Evolutionary conservation across 2,888 invertebrate species (phyloP), one percentile per base, ranked within the genome.

Genomic region (Euplexia lucipara): DNA sequence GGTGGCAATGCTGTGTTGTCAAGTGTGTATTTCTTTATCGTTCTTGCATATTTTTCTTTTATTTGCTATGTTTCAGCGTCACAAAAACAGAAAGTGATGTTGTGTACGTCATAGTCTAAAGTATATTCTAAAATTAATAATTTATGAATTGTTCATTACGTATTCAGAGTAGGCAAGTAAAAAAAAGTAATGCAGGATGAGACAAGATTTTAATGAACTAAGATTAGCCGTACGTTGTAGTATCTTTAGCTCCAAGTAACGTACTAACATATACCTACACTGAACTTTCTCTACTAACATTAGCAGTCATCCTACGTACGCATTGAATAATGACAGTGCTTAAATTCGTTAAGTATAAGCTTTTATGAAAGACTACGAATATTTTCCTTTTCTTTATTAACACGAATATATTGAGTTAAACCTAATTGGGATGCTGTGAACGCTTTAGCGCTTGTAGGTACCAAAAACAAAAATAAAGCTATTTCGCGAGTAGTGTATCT

Each of bases 341-440:
- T 44, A 70, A 78, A 78, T 74, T 65, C 44, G 60, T 70, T 74
- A n/a, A n/a, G n/a, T n/a, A 59, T 39, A 64, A 70, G 63, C 48
- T 63, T 70, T 45, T 70, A 63, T 60, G 61, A 70, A 73, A 74
- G 26, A 60, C 58, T 26, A 52, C 47, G 48, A 51, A 70, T 60
- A 66, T 76, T 60, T 76, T 70, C 56, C 58, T 60, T 69, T 60
- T 62, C 37, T 64, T 76, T 77, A 76, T 77, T 69, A 77, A 69
- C 58, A 32, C 54, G 32, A 61, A 58, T 63, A 66, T 74, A 74
- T 74, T 54, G 66, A 77, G 75, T 78, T 75, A 64, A 65, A 78
- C 54, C 61, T 75, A 70, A 74, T 78, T 77, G 67, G 44, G 71
- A 78, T 71, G 71, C 78, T 57, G 61, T n/a, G n/a, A 47, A 62